Evolutionary conservation across 2,888 invertebrate genomes (phyloP).

Genomic region (Diarsia mendica): DNA sequence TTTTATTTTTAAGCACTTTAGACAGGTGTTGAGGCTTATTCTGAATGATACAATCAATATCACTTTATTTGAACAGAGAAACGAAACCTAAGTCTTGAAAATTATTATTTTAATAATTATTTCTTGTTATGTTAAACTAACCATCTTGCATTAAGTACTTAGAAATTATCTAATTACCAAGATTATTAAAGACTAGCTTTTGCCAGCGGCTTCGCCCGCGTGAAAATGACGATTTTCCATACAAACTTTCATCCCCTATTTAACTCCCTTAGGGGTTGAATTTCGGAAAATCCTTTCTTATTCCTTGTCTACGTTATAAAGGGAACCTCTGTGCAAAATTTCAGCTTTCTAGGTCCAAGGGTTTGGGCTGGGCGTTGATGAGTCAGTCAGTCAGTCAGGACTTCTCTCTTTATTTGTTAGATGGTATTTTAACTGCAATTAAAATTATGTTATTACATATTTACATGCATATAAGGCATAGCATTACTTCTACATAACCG

Average conservation of each 20-base stretch:
- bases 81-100: background rate
- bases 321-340: no score
- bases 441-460: constrained; percentile 22
- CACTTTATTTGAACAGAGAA: background rate
- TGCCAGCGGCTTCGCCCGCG: no score
- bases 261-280: no score
- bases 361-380: no score
- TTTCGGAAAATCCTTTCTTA: no score
- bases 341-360: no score
- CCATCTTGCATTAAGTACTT: no score
- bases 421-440: constrained; percentile 14
- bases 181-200: background rate
- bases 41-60: background rate
- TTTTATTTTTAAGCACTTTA: background rate
- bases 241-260: no score
- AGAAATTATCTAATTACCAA: constrained; percentile 23
- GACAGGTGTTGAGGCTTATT: background rate
- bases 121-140: background rate
- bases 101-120: background rate
- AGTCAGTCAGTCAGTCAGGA: no score
- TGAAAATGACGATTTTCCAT: no score
- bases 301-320: no score
- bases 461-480: background rate
- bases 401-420: no score
- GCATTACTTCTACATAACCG: background rate